Evolutionary conservation across 2,888 invertebrate species (phyloP), one percentile per base, ranked within the genome.

Genomic region (Elgonia sp.): DNA sequence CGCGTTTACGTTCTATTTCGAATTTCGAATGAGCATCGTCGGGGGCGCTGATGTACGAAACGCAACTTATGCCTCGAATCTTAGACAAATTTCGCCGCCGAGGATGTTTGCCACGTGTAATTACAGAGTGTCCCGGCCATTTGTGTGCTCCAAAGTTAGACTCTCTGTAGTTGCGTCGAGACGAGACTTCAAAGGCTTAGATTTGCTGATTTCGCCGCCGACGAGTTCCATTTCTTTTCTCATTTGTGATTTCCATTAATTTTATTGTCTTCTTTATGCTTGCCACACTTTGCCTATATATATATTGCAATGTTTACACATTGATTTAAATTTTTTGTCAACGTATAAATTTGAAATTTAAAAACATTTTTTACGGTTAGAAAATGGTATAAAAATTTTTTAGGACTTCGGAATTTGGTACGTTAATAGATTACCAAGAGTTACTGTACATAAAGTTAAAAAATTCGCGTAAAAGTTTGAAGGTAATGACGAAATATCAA

Each of bases 91-190:
- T 83, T 67, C 67, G 29, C 46, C 57, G 57, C 53, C 63, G 72
- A 82, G 69, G 80, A 81, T 81, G 72, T 72, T 80, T 81, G 81
- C 81, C 63, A 81, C 60, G 53, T 81, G 81, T 72, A 81, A 81
- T 81, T 81, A 81, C 81, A 14, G 63, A 62, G 72, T 55, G 79
- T 40, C 62, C n/a, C 53, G 72, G 21, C 81, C 72, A 72, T 81
- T 81, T 63, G 62, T 20, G 72, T n/a, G 55, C 62, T 50, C 81
- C 72, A 81, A 81, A 81, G 53, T 81, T 82, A 82, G 82, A 82
- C 53, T 73, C 72, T 73, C 60, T 82, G 73, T 82, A 65, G 73
- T 65, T 72, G 21, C 29, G 72, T 21, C 46, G 55, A 40, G 63
- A 5, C 18, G 65, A 8, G 8, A 82, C 82, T 82, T 82, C 73